Evolutionary conservation across 2,888 invertebrate species (phyloP), one percentile per base, ranked within the genome.

Genomic region (Chelonus formosanus): DNA sequence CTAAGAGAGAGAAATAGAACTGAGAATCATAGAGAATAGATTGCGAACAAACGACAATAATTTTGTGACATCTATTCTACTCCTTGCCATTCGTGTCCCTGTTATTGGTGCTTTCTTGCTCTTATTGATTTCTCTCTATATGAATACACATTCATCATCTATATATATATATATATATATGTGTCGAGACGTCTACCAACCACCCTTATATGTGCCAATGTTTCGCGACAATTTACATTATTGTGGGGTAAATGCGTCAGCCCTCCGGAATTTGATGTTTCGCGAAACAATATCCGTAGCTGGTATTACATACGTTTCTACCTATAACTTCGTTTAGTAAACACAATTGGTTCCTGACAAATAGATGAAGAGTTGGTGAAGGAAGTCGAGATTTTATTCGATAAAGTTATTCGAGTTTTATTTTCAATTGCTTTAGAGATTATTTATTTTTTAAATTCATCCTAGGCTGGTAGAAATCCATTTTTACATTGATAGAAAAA

Each of bases 261-360:
- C 70, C 66, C 70, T 50, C 72, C 74, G 75, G 75, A 76, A 76
- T 75, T 75, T 72, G 67, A 69, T 76, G 72, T 76, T 78, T 75
- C 74, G 71, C 72, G 75, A 78, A 81, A 83, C 82, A 83, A 83
- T 83, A 83, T 83, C 83, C 83, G 82, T 76, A 36, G 76, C 77
- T 77, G 78, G 80, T 81, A 82, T 82, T 82, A 80, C 82, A 77
- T 75, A 76, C 78, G 76, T 74, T 76, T 76, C 76, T 70, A 68
- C 60, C 53, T 67, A 78, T 77, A 79, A 81, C 83, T 10, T 80
- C 80, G 74, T 75, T 74, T 74, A 77, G 80, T 82, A 82, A 83
- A 82, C 81, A 71, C 77, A 75, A 83, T 82, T 82, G 82, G 81
- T 81, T 73, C 40, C 40, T 40, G 40, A 40, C 40, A 40, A 40